Evolutionary conservation across 2,113 vertebrate species (phyloP).

Genomic region (Apeltes quadracus): DNA sequence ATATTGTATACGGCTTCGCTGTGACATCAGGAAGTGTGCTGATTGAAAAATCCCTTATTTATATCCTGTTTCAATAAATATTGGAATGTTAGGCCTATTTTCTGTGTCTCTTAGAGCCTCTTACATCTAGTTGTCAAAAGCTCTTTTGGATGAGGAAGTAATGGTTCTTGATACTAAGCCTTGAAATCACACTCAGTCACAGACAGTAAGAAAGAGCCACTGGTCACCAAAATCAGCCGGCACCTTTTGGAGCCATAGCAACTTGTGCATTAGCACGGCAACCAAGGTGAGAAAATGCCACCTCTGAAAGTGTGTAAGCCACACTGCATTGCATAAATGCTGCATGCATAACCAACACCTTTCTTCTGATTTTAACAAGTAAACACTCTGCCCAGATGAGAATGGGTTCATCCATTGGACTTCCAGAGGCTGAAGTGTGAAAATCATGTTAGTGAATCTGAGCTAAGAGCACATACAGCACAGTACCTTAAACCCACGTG

Average conservation of each 20-base stretch:
- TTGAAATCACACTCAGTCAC: conserved; percentile 63
- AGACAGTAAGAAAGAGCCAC: conserved; percentile 25
- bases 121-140: conserved; percentile 55
- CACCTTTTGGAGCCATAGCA: conserved; percentile 6
- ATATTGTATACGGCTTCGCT: not conserved
- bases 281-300: conserved; percentile 64
- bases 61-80: conserved; percentile 60
- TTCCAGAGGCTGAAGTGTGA: conserved; percentile 32
- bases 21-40: conserved; percentile 26
- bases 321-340: conserved; percentile 37
- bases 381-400: conserved; percentile 6
- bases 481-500: not conserved
- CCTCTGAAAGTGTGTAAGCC: conserved; percentile 26
- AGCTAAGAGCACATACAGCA: not conserved
- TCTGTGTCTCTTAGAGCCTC: conserved; percentile 45
- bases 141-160: conserved; percentile 44
- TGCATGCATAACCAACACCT: conserved; percentile 23
- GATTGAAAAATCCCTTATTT: conserved; percentile 51
- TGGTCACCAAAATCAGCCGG: conserved; percentile 1
- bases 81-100: conserved; percentile 56
- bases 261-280: conserved; percentile 44
- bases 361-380: conserved; percentile 12
- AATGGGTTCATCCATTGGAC: conserved; percentile 29
- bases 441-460: conserved; percentile 37
- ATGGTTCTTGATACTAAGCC: conserved; percentile 42